Evolutionary conservation across 2,113 vertebrate genomes (phyloP).

Genomic region (Ctenodactylus gundi): DNA sequence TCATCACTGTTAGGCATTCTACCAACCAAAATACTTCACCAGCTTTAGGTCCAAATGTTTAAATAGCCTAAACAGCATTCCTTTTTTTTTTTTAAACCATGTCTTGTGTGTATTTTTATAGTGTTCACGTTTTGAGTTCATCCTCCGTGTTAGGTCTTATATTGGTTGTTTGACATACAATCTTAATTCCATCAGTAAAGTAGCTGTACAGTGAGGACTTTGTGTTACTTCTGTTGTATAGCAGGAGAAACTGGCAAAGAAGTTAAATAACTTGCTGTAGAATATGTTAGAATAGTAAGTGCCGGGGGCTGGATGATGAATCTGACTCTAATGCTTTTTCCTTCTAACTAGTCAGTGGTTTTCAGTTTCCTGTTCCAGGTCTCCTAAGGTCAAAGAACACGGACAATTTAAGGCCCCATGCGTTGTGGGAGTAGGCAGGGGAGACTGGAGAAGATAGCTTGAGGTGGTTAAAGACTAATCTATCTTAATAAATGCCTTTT

Average conservation of each 20-base stretch:
- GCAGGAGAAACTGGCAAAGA: neutral
- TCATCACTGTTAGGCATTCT: constrained; percentile 1
- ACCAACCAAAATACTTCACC: neutral
- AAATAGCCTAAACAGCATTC: neutral
- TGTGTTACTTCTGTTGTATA: neutral
- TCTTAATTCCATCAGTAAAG: neutral
- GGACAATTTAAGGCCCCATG: neutral
- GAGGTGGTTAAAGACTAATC: neutral
- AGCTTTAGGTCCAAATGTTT: constrained; percentile 30
- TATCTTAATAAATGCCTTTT: neutral
- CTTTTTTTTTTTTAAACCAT: neutral
- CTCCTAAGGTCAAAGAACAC: neutral
- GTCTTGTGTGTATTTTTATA: neutral
- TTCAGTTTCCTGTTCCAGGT: neutral
- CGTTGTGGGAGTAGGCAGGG: neutral
- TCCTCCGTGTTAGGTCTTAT: neutral
- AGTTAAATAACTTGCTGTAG: neutral
- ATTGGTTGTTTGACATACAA: neutral
- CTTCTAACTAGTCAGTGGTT: neutral
- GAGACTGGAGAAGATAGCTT: neutral
- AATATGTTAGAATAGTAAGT: neutral
- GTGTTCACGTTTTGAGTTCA: neutral
- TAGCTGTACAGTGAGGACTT: neutral
- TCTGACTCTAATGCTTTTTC: neutral
- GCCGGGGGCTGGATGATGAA: neutral